A percentile compares a stretch with the other conserved stretches of the same genome.
phyloP scores from a whole-genome alignment of 2,888 invertebrate genomes.

The Diplazon laetatorius region DNA sequence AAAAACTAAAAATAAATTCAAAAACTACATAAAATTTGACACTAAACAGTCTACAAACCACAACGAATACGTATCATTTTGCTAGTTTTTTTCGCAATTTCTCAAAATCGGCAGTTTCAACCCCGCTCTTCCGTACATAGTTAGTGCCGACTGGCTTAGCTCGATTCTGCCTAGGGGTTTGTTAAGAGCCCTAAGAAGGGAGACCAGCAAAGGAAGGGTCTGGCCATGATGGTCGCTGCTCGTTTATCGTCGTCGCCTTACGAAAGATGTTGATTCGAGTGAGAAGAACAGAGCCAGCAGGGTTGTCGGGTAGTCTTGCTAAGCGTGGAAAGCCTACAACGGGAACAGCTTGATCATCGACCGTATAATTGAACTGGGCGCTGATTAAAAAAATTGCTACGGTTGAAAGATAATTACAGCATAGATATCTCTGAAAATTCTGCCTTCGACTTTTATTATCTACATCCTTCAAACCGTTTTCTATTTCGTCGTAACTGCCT shows the following conservation, averaged over 20 bases:
- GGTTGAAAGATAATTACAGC: constrained; percentile 81
- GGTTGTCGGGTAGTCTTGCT: constrained; percentile 17
- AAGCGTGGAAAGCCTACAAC: constrained; percentile 45
- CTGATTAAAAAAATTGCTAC: constrained; percentile 82
- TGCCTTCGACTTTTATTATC: constrained; percentile 51
- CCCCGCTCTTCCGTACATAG: too few species aligned
- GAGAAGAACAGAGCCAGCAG: constrained; percentile 52
- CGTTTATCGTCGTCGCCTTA: constrained; percentile 19
- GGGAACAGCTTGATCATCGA: constrained; percentile 79
- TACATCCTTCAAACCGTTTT: constrained; percentile 46
- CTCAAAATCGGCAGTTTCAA: too few species aligned
- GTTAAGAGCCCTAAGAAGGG: constrained; percentile 69
- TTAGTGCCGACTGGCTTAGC: constrained; percentile 73
- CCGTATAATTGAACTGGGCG: constrained; percentile 82
- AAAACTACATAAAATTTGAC: too few species aligned
- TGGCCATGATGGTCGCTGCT: constrained; percentile 63
- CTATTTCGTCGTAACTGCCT: constrained; percentile 29
- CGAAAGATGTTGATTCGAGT: constrained; percentile 42
- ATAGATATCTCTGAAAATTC: constrained; percentile 71
- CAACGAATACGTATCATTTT: too few species aligned
- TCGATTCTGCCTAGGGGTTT: constrained; percentile 71
- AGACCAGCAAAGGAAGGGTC: constrained; percentile 62
- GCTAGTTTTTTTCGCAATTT: too few species aligned
- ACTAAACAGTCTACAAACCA: too few species aligned
- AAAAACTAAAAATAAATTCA: too few species aligned